Base-by-base conservation (phyloP, 2,113 vertebrate genomes). In the Colinus virginianus region DNA sequence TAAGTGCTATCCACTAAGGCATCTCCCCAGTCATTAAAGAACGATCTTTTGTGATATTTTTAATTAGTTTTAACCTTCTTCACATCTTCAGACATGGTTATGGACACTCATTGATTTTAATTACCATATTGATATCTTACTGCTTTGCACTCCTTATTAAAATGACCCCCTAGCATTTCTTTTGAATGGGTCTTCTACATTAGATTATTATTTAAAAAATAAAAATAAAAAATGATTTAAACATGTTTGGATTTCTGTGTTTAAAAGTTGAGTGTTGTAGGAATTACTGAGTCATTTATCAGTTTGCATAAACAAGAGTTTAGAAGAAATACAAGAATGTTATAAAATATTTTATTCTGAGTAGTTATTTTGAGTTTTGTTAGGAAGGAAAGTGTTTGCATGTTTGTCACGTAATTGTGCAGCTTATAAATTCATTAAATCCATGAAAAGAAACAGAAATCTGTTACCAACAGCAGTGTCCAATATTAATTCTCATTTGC, bases 71-170 rank as follows among this genome's bases (percentile, higher is more conserved):
- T 87, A 96, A 95, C 81, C 80, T 90, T 93, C 56, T 94, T 90
- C 64, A 92, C 75, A 89, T 92, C 88, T 96, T 87, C 84, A 90
- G 87, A 64, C 71, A 80, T 85, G 36, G 89, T 87, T 94, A 90
- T 87, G 90, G 92, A 93, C 78, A 71, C 22, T 92, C 84, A 97
- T 92, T 95, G 93, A 96, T 97, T 96, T 90, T 88, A 95, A 95
- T 96, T 95, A 95, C 64, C 75, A 85, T 89, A 94, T 90, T 85
- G 81, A 95, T 85, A 71, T 43, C 61, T 88, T 78, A 64, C 55
- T 87, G 40, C 56, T 87, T 93, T 90, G 28, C 68, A 78, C 30
- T 89, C 15, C 78, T 90, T 96, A 93, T 93, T 91, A 92, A 94
- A 92, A 92, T 87, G 71, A 94, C 75, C 78, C 88, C 83, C 43